Evolutionary conservation across 2,888 invertebrate species (phyloP), one percentile per base, ranked within the genome.

Genomic region (Eilema sororculum): DNA sequence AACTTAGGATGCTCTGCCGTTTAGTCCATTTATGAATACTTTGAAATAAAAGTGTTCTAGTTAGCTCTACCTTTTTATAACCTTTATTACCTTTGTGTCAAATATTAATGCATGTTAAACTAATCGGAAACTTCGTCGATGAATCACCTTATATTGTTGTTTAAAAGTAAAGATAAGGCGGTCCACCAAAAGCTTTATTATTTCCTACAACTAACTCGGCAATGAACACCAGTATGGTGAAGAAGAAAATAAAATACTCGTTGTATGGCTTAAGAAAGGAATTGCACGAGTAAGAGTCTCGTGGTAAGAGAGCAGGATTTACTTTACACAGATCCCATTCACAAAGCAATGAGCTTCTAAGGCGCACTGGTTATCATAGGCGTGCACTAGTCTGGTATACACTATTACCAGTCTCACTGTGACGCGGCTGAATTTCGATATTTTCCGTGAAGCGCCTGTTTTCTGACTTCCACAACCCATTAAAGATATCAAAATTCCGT

Each of bases 1-100:
- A 56, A 41, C 63, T 63, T 46, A 46, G n/a, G 16, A 56, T 68
- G 16, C 13, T 62, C 9, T 61, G 20, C 13, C 33, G 61, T 46
- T 46, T 3, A 20, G 20, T 0, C 16, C 41, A 41, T 41, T 41
- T 41, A 41, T 41, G 41, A 16, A 16, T 16, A 41, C 16, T 41
- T 41, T 41, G 16, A 5, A 13, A 46, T 46, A 41, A 41, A 41
- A 4, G 41, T 41, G 16, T 16, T 3, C 16, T 41, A 46, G 46
- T 20, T 41, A 46, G 46, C 16, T 13, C 20, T 6, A 20, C 20
- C 20, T 46, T 46, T 20, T 13, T 46, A 1, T 20, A 46, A 20
- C 0, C 13, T 46, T n/a, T n/a, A n/a, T n/a, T n/a, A n/a, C n/a
- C 20, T 46, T 46, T 16, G 16, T 41, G 41, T 41, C 41, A 41